phyloP scores from a whole-genome alignment of 2,113 vertebrate genomes.

The Thamnophis sirtalis region DNA sequence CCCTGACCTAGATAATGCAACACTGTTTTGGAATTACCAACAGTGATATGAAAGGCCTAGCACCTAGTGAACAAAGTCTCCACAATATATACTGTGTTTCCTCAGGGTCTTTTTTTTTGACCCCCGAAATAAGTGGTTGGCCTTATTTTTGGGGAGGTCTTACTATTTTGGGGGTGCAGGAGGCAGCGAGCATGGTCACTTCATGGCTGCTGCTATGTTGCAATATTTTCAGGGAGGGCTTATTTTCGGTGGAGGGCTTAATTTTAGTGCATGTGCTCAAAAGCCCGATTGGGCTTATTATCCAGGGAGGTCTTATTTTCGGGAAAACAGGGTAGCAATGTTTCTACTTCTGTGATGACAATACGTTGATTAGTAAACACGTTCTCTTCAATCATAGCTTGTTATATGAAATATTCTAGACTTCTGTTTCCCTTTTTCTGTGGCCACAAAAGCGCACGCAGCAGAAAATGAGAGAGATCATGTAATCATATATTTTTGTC shows the following conservation, averaged over 20 bases:
- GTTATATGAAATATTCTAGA: not conserved
- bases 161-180: too few relatives aligned
- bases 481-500: not conserved
- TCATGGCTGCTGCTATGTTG: too few relatives aligned
- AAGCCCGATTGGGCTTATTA: too few relatives aligned
- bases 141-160: too few relatives aligned
- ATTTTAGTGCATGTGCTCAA: too few relatives aligned
- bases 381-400: not conserved
- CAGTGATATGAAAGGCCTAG: too few relatives aligned
- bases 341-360: not conserved
- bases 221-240: too few relatives aligned
- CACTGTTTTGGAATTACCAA: not conserved
- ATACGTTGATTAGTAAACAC: not conserved
- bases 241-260: too few relatives aligned
- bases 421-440: not conserved
- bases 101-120: too few relatives aligned
- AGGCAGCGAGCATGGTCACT: too few relatives aligned
- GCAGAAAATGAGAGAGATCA: not conserved
- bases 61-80: not conserved
- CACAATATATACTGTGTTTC: not conserved
- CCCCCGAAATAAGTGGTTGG: too few relatives aligned
- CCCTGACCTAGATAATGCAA: not conserved
- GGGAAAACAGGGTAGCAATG: not conserved
- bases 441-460: not conserved
- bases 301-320: too few relatives aligned